Percentiles rank a stretch among this genome's conserved stretches.
These are phyloP conservation scores for Rhizoglyphus robini DNA, from an alignment of 1,140 invertebrate genomes.

Conservation along the genomic window DNA sequence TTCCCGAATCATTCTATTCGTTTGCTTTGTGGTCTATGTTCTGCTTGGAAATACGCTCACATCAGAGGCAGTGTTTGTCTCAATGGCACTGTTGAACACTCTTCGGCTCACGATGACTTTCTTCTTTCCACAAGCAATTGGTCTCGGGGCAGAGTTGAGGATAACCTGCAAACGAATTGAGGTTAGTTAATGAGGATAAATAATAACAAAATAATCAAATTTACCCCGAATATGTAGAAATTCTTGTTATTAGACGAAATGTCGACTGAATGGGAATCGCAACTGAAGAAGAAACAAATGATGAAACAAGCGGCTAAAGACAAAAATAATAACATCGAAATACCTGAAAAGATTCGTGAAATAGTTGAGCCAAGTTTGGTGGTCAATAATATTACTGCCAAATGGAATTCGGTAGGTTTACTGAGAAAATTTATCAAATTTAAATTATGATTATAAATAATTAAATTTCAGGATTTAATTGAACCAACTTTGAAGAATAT, in stretches of 20 bases:
- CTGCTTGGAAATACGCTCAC: no score
- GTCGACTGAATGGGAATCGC: background rate
- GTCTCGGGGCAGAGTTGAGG: conserved; percentile 33
- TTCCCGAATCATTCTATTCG: no score
- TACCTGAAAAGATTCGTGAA: background rate
- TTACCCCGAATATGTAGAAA: no score
- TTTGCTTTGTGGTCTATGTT: no score
- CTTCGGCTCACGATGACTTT: conserved; percentile 50
- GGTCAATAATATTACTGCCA: conserved; percentile 11
- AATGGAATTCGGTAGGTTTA: no score
- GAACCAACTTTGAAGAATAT: conserved; percentile 23
- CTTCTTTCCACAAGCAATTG: conserved; percentile 53
- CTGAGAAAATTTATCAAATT: background rate
- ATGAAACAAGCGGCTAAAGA: background rate
- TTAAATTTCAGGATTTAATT: background rate
- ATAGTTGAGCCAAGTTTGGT: background rate
- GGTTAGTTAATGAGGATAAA: conserved; percentile 5
- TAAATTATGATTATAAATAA: background rate
- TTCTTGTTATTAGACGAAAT: background rate
- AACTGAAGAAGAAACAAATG: background rate
- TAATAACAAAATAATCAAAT: conserved; percentile 8
- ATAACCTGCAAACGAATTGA: conserved; percentile 48
- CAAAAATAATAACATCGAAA: background rate
- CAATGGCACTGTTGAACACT: no score
- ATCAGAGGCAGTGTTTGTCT: no score